phyloP scores from a whole-genome alignment of 2,797 vertebrate genomes.

The Mus caroli region DNA sequence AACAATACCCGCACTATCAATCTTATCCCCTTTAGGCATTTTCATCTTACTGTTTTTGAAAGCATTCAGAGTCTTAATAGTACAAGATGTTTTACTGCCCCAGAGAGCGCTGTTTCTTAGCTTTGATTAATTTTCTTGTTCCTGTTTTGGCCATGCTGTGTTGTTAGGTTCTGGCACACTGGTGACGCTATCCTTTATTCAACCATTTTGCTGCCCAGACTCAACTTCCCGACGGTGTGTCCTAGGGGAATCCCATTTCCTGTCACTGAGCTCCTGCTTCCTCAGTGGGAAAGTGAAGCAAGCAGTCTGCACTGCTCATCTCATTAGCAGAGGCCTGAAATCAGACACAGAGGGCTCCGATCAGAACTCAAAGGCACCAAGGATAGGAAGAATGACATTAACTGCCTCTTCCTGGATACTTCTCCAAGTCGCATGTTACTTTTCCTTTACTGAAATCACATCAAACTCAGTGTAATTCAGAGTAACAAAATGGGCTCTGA shows the following conservation, averaged over 20 bases:
- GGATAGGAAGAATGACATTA: not conserved
- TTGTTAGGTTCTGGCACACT: not conserved
- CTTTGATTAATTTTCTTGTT: slow-evolving; percentile 18
- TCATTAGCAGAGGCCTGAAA: not conserved
- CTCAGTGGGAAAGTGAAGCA: not conserved
- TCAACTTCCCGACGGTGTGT: not conserved
- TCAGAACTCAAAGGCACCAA: not conserved
- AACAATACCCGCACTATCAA: not conserved
- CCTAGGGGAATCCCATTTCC: not conserved
- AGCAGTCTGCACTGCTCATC: not conserved
- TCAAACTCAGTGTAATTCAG: not conserved
- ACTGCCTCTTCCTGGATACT: not conserved
- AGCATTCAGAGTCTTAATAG: not conserved
- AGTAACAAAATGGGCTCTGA: not conserved
- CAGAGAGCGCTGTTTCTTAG: not conserved
- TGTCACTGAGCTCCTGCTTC: not conserved
- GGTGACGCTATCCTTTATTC: not conserved
- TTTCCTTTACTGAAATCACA: not conserved
- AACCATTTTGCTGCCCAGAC: not conserved
- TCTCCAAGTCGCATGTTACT: not conserved
- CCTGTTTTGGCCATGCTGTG: slow-evolving; percentile 9
- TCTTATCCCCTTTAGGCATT: slow-evolving; percentile 24
- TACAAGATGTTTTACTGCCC: not conserved
- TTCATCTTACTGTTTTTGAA: slow-evolving; percentile 24
- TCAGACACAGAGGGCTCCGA: not conserved